Evolutionary conservation across 30 jellyfish, hydroid and myxozoan species (phyloP), one percentile per base, ranked within the genome.

Genomic region (Aurelia sp.): DNA sequence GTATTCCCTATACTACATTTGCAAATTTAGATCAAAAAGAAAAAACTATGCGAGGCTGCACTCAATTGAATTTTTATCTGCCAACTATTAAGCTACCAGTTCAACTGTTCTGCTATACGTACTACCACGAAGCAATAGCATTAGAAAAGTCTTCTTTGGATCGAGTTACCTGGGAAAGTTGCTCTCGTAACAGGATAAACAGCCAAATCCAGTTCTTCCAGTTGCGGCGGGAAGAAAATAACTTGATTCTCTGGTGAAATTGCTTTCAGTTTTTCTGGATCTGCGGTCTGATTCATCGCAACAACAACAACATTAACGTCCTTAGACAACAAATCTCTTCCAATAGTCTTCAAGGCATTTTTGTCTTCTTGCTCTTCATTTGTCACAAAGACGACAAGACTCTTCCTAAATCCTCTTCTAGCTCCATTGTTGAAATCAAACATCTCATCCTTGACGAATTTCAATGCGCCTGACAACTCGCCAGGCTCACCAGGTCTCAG

Each of bases 201-300:
- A 5, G 55, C 53, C 76, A 74, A 78, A 63, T 76, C 95, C 10
- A 91, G 44, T 21, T 62, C 85, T 58, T 84, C 93, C 63, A 91
- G 58, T 21, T 58, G 78, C 31, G 92, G 95, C 31, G 97, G 95
- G 86, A 91, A 83, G 81, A 91, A 83, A 79, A 75, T 76, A 41
- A 84, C 92, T 48, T 91, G 87, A 53, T 82, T 55, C 55, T 41
- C 30, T 19, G 91, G 87, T 11, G 96, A 70, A 55, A 86, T 51
- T 12, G 69, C 88, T 17, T 57, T 48, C 57, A 76, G n/a, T n/a
- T 55, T 31, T 9, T 64, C 86, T 4, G 15, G 35, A 57, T 66
- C 96, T 4, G 74, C 79, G 5, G 80, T 73, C 20, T 75, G 79
- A 19, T 95, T 89, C 59, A 91, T 62, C 3, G 87, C 94, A 72